These are phyloP conservation scores for Sarcophaga bullata DNA, from an alignment of 1,140 invertebrate species.

Conservation along the genomic window DNA sequence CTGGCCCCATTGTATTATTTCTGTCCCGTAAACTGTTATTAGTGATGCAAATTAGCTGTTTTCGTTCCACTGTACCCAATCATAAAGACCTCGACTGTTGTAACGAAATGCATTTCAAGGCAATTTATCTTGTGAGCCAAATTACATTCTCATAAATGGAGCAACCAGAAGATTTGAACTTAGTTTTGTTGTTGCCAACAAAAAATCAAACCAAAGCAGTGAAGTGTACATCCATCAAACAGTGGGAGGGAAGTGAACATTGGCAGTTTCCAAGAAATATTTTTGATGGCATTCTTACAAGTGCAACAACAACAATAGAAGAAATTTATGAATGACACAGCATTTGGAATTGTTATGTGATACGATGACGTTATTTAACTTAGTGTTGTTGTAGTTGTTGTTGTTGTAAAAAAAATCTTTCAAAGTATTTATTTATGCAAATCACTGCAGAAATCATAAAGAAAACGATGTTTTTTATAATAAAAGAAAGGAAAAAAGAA, in stretches of 20 bases:
- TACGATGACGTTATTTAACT: background rate
- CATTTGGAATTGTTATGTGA: slow-evolving; percentile 16
- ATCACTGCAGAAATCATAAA: slow-evolving; percentile 43
- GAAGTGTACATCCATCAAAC: no score
- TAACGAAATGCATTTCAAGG: slow-evolving; percentile 30
- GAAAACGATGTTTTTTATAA: slow-evolving; percentile 8
- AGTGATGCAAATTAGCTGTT: no score
- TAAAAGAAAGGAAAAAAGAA: background rate
- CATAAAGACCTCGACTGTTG: slow-evolving; percentile 3
- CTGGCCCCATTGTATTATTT: no score
- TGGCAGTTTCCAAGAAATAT: background rate
- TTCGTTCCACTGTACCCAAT: background rate
- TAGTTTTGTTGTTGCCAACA: slow-evolving; percentile 20
- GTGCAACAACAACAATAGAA: background rate
- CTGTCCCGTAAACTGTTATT: no score
- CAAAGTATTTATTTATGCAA: slow-evolving; percentile 37
- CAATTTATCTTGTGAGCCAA: slow-evolving; percentile 36
- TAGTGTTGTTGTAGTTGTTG: background rate
- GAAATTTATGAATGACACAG: slow-evolving; percentile 1
- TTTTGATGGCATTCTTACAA: slow-evolving; percentile 15
- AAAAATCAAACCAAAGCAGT: background rate
- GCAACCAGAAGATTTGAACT: slow-evolving; percentile 27
- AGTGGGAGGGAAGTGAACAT: no score
- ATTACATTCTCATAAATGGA: slow-evolving; percentile 29
- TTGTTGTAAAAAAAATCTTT: background rate